Percentiles rank a stretch among this genome's conserved stretches.
Evolutionary conservation across 2,888 invertebrate genomes (phyloP).

Genomic region (Diloba caeruleocephala): DNA sequence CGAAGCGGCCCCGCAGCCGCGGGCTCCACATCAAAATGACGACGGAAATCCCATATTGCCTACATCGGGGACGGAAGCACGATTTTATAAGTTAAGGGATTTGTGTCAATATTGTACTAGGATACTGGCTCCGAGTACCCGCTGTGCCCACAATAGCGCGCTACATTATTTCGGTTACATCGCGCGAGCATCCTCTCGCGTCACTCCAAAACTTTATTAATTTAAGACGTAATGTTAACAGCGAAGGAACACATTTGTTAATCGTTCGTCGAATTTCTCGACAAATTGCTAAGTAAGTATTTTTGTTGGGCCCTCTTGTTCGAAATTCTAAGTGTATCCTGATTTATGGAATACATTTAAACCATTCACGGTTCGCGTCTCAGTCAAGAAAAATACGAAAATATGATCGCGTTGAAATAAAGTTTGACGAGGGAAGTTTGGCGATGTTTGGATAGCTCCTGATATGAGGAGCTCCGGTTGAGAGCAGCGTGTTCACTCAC

Average conservation of each 20-base stretch:
- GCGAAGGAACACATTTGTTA: constrained; percentile 69
- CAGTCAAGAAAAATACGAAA: constrained; percentile 80
- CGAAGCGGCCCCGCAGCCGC: constrained; percentile 54
- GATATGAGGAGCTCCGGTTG: constrained; percentile 55
- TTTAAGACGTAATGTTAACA: constrained; percentile 69
- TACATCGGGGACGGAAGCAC: constrained; percentile 84
- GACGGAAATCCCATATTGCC: constrained; percentile 88
- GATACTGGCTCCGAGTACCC: constrained; percentile 69
- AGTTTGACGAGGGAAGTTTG: constrained; percentile 67
- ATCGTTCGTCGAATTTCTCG: constrained; percentile 68
- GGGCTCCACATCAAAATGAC: constrained; percentile 85
- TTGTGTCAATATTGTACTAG: constrained; percentile 89
- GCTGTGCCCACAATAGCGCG: constrained; percentile 24
- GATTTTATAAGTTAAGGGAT: constrained; percentile 89
- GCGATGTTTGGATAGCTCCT: constrained; percentile 73
- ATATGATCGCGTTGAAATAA: constrained; percentile 68
- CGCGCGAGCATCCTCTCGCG: constrained; percentile 42
- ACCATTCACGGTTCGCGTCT: constrained; percentile 69
- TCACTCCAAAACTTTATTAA: constrained; percentile 77
- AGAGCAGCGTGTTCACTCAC: constrained; percentile 15
- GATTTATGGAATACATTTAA: constrained; percentile 84
- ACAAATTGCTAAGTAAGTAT: constrained; percentile 75
- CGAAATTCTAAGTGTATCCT: constrained; percentile 77
- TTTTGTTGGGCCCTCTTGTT: constrained; percentile 75
- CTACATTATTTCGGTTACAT: constrained; percentile 37